phyloP scores from a whole-genome alignment of 2,888 invertebrate species.

The Notodonta dromedarius region DNA sequence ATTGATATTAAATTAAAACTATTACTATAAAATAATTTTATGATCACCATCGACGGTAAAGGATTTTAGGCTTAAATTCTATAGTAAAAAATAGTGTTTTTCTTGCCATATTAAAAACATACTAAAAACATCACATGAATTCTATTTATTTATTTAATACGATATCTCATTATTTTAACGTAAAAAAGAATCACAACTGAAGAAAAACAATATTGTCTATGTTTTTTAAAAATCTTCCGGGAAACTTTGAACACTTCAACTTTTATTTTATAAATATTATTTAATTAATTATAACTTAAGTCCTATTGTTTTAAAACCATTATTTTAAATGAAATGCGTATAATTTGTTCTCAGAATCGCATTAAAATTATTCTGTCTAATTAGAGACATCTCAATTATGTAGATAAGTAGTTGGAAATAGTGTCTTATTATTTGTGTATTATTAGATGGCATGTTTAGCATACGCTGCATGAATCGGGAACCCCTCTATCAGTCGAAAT shows the following conservation, averaged over 20 bases:
- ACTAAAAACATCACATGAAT: neutral
- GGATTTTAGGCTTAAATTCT: neutral
- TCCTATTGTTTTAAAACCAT: neutral
- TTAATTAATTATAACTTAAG: neutral
- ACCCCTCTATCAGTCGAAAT: too few species aligned
- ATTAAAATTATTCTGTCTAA: slow-evolving; percentile 19
- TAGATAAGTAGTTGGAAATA: slow-evolving; percentile 28
- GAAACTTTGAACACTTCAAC: too few species aligned
- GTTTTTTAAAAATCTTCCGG: too few species aligned
- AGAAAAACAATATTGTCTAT: too few species aligned
- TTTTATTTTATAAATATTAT: too few species aligned
- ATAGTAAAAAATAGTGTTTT: neutral
- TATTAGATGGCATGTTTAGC: slow-evolving; percentile 15
- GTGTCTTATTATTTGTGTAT: slow-evolving; percentile 4
- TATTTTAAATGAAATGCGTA: slow-evolving; percentile 19
- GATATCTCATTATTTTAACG: too few species aligned
- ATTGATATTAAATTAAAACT: too few species aligned
- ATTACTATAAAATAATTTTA: too few species aligned
- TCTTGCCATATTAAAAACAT: neutral
- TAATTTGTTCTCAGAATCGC: slow-evolving; percentile 30
- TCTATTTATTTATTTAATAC: neutral
- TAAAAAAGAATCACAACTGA: too few species aligned
- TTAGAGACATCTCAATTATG: slow-evolving; percentile 18
- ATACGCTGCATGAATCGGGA: neutral
- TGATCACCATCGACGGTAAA: neutral